Base-by-base conservation (phyloP, 1,140 invertebrate species). In the Orius insidiosus region DNA sequence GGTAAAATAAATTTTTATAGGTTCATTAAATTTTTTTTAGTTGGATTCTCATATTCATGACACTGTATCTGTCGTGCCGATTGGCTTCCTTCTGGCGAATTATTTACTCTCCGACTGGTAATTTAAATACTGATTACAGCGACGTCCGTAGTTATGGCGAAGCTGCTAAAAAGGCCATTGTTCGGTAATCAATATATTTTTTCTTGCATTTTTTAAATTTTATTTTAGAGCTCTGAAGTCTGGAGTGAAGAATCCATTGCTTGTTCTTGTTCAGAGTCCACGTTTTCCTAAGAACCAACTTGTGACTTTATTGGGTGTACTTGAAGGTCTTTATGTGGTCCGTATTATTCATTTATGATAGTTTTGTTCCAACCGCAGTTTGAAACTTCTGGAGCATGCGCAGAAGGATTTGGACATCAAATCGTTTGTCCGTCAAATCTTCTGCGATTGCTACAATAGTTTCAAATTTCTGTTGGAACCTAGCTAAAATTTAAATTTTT, bases 281-380 rank as follows among this genome's bases (percentile, higher is more conserved):
- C 55, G 67, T 43, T 88, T 76, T 59, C 61, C 64, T 50, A 71
- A 80, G 53, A 72, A 69, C 36, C 75, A 76, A 46, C 59, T 80
- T 46, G 82, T 84, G 0, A 73, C 78, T 8, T 63, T 88, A 5
- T 65, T 96, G 0, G 89, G 86, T 15, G 84, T 79, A 1, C 58
- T 95, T 3, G 78, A 92, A 64, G 78, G 75, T 39, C 65, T 93
- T 11, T 94, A 95, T 69, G 74, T 86, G 61, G 80, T 82, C 62
- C 68, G 73, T 69, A 24, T 24, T 24, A n/a, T n/a, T 24, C 24
- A 24, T 24, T 24, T 7, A 24, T 4, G 7, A 24, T 4, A 24
- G 24, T 24, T 31, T 6, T 14, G 11, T 7, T 40, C 24, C 24
- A 32, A n/a, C n/a, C n/a, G n/a, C n/a, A n/a, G n/a, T n/a, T n/a